These are phyloP conservation scores for Platycheirus rosarum DNA, from an alignment of 2,888 invertebrate species.

Conservation along the genomic window DNA sequence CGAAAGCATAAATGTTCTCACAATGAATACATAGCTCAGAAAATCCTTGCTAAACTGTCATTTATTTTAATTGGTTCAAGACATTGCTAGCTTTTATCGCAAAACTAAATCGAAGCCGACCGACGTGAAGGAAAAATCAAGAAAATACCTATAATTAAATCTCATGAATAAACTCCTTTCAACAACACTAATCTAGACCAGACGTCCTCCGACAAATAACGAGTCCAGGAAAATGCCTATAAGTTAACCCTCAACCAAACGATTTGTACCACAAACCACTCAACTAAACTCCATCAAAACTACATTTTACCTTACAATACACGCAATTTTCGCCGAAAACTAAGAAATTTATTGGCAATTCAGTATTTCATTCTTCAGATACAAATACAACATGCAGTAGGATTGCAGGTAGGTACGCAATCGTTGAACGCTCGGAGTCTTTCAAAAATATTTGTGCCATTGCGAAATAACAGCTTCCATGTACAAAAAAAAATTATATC, in stretches of 20 bases:
- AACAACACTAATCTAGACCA: conserved; percentile 17
- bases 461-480: conserved; percentile 53
- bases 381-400: not conserved
- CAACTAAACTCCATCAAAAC: conserved; percentile 19
- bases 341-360: conserved; percentile 7
- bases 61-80: conserved; percentile 2
- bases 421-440: conserved; percentile 15
- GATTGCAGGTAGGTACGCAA: conserved; percentile 2
- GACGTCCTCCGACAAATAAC: conserved; percentile 35
- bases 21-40: not conserved
- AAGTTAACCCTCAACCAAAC: conserved; percentile 38
- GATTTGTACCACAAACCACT: not conserved
- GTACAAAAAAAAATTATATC: conserved; percentile 31
- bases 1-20: not conserved
- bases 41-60: conserved; percentile 8
- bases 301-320: conserved; percentile 11
- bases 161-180: conserved; percentile 26
- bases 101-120: conserved; percentile 5
- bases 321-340: conserved; percentile 20
- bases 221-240: conserved; percentile 30
- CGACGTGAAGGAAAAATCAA: conserved; percentile 20
- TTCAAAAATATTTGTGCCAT: conserved; percentile 43
- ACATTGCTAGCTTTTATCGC: conserved; percentile 14
- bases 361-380: not conserved
- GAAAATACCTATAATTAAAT: conserved; percentile 18